Evolutionary conservation across 2,888 invertebrate genomes (phyloP), one percentile per base, ranked within the genome.

Genomic region (Thereva unica): DNA sequence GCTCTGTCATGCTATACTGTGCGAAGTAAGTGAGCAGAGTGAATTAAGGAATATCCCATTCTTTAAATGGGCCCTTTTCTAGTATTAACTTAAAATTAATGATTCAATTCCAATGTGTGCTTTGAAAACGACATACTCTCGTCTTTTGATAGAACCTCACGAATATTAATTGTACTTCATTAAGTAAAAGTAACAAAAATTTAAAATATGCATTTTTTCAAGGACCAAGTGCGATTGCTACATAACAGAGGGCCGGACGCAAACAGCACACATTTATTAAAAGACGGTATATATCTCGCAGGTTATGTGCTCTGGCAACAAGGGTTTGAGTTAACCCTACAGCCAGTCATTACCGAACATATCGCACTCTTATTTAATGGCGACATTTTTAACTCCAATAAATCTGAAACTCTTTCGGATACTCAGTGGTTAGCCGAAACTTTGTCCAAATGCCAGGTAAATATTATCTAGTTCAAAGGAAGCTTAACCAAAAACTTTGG

Each of bases 331-430:
- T 75, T 87, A 3, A 84, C 84, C 3, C 72, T 74, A 40, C 97
- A 97, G 77, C 97, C 97, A 0, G 63, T 85, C 37, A 84, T 86
- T 76, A 79, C 80, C 7, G 77, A 83, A 44, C 82, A 84, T 35
- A 88, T 90, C 70, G 77, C 89, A 64, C 82, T 97, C 65, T 78
- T 95, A 34, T 95, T 91, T 84, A 97, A 97, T 83, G 97, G 96
- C 38, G 96, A 97, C 81, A 85, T 94, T 71, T 96, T 90, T 81
- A 86, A 82, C 45, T 70, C 83, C 72, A 77, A 82, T 40, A 78
- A 82, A 76, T 71, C 76, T 12, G 71, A 59, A 44, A 68, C 73
- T 56, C 75, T 72, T 5, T 83, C 86, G 69, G 89, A 89, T 74
- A 86, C 88, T 0, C 73, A 78, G 71, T 76, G 82, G 71, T 80